These are phyloP conservation scores for Coleophora deauratella DNA, from an alignment of 2,888 invertebrate genomes.

Conservation along the genomic window DNA sequence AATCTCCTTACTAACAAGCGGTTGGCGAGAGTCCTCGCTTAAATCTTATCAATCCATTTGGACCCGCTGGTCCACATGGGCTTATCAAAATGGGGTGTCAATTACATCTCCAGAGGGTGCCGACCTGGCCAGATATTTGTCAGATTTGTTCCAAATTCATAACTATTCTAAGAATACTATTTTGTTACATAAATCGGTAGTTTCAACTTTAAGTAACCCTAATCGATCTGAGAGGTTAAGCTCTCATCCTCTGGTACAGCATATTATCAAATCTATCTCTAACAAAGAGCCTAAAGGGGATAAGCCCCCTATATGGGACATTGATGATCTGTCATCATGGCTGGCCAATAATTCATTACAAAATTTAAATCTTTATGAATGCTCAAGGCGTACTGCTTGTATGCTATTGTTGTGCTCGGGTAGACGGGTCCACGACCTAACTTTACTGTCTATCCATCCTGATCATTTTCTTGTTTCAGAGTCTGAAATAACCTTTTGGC, in stretches of 20 bases:
- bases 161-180: background rate
- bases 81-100: background rate
- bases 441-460: background rate
- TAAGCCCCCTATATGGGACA: background rate
- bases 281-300: background rate
- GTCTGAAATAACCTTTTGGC: too few relatives aligned
- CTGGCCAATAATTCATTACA: background rate
- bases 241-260: background rate
- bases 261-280: background rate
- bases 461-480: background rate
- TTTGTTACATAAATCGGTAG: background rate
- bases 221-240: background rate
- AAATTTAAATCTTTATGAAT: background rate
- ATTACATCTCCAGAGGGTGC: constrained; percentile 1
- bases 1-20: constrained; percentile 1
- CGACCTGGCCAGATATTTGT: constrained; percentile 3
- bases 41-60: constrained; percentile 7
- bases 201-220: background rate
- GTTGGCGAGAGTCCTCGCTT: constrained; percentile 6
- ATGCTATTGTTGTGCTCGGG: too few relatives aligned
- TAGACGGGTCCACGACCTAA: background rate
- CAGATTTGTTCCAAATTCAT: background rate
- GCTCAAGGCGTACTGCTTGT: background rate
- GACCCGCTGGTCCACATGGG: constrained; percentile 10
- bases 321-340: background rate